Conservation (phyloP, 2,888 invertebrate genomes). For the Eupithecia subumbrata region DNA sequence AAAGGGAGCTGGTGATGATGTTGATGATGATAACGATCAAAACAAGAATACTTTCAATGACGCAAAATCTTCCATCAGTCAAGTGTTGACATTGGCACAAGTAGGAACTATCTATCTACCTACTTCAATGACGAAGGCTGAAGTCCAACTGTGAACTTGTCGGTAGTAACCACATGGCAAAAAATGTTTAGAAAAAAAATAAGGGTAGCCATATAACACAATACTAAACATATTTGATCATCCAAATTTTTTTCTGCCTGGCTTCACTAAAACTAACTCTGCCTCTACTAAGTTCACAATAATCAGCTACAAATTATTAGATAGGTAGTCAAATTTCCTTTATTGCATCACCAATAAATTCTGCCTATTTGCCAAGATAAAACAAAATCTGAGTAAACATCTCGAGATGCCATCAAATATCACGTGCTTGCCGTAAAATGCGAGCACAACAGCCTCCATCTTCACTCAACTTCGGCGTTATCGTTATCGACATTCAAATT, state of each 20-base stretch:
- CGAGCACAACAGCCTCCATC: not conserved
- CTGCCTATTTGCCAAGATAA: constrained; percentile 3
- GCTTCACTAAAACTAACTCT: too few species aligned
- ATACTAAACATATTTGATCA: too few species aligned
- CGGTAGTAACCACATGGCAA: not conserved
- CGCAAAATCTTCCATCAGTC: not conserved
- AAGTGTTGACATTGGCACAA: not conserved
- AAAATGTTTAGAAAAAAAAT: not conserved
- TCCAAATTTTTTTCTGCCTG: too few species aligned
- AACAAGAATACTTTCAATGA: not conserved
- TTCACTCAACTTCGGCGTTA: not conserved
- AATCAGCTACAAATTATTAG: not conserved
- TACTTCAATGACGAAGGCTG: not conserved
- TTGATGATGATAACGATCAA: not conserved
- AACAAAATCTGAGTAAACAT: constrained; percentile 11
- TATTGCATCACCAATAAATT: constrained; percentile 2
- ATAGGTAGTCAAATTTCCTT: not conserved
- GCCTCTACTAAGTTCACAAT: not conserved
- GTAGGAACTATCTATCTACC: not conserved
- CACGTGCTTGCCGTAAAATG: constrained; percentile 1
- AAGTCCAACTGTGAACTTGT: not conserved
- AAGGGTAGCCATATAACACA: not conserved
- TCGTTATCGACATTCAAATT: not conserved
- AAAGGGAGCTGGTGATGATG: not conserved
- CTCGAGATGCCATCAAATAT: not conserved